Percentiles rank a stretch among this genome's conserved stretches.
Conservation (phyloP, 2,797 vertebrate species). For the Prionace glauca region DNA sequence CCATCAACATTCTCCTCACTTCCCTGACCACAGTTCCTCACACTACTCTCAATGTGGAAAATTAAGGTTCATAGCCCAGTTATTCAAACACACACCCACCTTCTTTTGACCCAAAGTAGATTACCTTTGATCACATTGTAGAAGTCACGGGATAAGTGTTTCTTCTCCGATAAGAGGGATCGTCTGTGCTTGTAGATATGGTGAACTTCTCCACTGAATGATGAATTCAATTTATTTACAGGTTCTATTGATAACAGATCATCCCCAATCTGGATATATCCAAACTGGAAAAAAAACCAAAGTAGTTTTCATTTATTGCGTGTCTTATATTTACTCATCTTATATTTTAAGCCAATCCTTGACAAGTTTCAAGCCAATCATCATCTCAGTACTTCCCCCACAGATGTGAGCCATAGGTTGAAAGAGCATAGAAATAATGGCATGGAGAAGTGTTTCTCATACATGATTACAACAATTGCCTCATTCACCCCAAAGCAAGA, state of each 20-base stretch:
- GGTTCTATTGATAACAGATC: constrained; percentile 80
- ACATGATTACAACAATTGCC: neutral
- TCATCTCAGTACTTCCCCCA: too few species aligned
- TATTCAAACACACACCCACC: neutral
- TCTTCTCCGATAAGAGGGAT: constrained; percentile 43
- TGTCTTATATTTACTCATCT: neutral
- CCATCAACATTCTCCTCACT: neutral
- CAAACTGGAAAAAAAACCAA: constrained; percentile 61
- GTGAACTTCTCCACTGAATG: constrained; percentile 70
- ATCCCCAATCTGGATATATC: constrained; percentile 72
- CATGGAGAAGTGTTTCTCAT: neutral
- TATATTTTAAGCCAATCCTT: neutral
- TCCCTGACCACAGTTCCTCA: neutral
- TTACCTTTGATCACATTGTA: constrained; percentile 74
- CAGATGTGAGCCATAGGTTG: constrained; percentile 36
- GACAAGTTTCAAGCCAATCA: neutral
- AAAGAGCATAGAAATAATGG: neutral
- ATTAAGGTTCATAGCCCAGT: neutral
- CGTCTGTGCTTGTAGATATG: constrained; percentile 59
- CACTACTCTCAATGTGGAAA: neutral
- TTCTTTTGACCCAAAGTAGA: constrained; percentile 40
- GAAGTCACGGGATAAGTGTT: constrained; percentile 42
- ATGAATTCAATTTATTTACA: constrained; percentile 54
- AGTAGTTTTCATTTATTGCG: neutral
- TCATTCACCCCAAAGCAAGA: neutral